Evolutionary conservation across 2,797 vertebrate species (phyloP), one percentile per base, ranked within the genome.

Genomic region (Ara ararauna): DNA sequence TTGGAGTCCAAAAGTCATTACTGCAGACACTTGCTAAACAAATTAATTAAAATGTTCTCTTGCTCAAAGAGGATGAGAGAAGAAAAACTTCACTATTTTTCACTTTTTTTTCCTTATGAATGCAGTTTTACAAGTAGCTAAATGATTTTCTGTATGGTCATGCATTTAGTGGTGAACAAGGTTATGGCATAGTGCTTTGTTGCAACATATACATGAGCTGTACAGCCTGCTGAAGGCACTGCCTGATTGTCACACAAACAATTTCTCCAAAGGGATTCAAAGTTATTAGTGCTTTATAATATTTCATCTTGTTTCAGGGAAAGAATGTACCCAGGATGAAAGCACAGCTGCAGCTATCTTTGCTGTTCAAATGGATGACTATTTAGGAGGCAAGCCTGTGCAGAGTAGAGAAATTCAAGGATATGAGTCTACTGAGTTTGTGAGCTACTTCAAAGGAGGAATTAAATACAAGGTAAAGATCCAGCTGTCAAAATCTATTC

Each of bases 241-340:
- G 30, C 32, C 51, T 30, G 6, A 2, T 36, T 73, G 13, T 73
- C 44, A 36, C 14, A 64, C 18, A 47, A 90, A 61, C 40, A n/a
- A 17, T 67, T 75, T 93, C 30, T 80, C 26, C 11, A 70, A 10
- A 11, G 56, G 54, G 47, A 70, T 78, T 86, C 13, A 10, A 74
- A 71, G 11, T 65, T 88, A 4, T 40, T 58, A 19, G 19, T 76
- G 19, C 10, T 86, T 83, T 85, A 14, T 65, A 90, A 38, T 77
- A 20, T 48, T 94, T 24, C 42, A 40, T 92, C 21, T 89, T 34
- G 13, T 84, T 96, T 70, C 91, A 99, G 99, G 99, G 78, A 99
- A 98, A 19, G 99, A 99, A 51, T 99, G 99, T 86, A 98, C 97
- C 29, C 99, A 99, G 94, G 99, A 99, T 87, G 99, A 99, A 97